phyloP scores from a whole-genome alignment of 2,888 invertebrate genomes.

The Eupithecia subumbrata region DNA sequence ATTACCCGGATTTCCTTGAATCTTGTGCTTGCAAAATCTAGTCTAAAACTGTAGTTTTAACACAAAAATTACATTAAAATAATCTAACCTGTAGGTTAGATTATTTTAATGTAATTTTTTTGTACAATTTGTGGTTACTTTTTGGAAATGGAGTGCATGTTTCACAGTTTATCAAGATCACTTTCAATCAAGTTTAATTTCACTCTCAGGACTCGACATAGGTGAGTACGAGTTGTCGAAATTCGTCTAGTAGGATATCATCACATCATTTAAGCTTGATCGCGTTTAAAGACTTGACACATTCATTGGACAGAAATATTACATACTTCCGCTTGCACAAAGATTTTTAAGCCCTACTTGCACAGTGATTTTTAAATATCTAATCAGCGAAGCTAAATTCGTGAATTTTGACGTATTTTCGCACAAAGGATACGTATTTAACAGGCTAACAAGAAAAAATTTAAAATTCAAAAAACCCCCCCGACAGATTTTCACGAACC shows the following conservation, averaged over 20 bases:
- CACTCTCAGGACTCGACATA: background rate
- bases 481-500: too few relatives aligned
- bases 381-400: too few relatives aligned
- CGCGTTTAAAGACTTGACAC: background rate
- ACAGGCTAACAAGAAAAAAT: too few relatives aligned
- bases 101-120: background rate
- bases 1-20: background rate
- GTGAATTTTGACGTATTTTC: background rate
- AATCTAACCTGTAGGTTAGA: too few relatives aligned
- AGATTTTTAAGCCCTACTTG: background rate
- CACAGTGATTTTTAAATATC: too few relatives aligned
- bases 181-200: background rate
- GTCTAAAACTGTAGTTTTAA: background rate
- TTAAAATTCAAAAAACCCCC: too few relatives aligned
- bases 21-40: background rate
- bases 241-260: background rate
- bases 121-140: too few relatives aligned
- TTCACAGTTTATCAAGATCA: background rate
- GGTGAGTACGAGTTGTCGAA: background rate
- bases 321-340: background rate
- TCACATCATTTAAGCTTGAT: background rate
- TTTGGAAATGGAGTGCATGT: too few relatives aligned
- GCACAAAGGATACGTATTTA: too few relatives aligned
- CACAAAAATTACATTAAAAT: too few relatives aligned
- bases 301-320: background rate